Evolutionary conservation across 2,797 vertebrate species (phyloP).

Genomic region (Sphaeramia orbicularis): DNA sequence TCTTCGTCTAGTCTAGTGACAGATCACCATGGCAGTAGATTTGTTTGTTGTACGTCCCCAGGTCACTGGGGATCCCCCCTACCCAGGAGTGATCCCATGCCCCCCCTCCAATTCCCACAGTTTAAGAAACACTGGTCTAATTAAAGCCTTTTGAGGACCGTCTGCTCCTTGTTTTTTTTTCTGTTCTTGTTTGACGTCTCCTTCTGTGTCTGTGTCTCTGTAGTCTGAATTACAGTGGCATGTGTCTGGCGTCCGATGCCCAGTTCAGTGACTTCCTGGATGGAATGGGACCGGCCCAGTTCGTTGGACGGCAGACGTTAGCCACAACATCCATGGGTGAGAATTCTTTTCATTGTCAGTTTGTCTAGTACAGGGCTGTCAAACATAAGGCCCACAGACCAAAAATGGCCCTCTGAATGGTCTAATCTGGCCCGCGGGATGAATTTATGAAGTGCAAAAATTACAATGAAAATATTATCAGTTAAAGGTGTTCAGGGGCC

Average conservation of each 20-base stretch:
- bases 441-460: too few species aligned
- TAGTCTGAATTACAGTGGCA: slow-evolving; percentile 97
- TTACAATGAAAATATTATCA: too few species aligned
- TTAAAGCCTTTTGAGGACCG: background rate
- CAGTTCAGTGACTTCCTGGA: slow-evolving; percentile 99
- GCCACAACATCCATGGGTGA: slow-evolving; percentile 97
- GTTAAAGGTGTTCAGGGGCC: too few species aligned
- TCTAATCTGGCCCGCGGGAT: too few species aligned
- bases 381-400: too few species aligned
- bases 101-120: slow-evolving; percentile 4
- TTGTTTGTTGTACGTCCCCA: too few species aligned
- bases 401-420: too few species aligned
- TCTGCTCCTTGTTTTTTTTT: slow-evolving; percentile 8
- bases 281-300: slow-evolving; percentile 96
- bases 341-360: slow-evolving; percentile 16
- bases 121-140: background rate
- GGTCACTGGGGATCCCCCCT: too few species aligned
- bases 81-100: too few species aligned
- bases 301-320: slow-evolving; percentile 97
- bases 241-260: slow-evolving; percentile 95
- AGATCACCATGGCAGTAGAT: too few species aligned
- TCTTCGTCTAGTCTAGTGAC: too few species aligned
- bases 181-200: background rate
- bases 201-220: slow-evolving; percentile 26
- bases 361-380: too few species aligned